phyloP scores from a whole-genome alignment of 1,140 invertebrate species.

The Calycopis cecrops region DNA sequence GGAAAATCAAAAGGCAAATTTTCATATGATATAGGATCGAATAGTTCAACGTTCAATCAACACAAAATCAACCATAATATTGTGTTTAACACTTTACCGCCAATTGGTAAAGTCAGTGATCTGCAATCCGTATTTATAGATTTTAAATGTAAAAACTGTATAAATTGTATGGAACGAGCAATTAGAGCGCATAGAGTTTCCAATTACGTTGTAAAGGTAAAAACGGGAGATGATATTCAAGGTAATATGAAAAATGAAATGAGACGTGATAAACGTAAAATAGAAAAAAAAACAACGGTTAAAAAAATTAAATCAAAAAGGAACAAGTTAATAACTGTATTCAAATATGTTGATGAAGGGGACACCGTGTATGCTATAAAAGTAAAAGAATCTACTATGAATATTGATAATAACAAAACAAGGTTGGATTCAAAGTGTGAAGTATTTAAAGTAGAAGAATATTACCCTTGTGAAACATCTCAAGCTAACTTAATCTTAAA shows the following conservation, averaged over 20 bases:
- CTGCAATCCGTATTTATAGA: constrained; percentile 40
- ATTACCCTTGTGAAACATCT: constrained; percentile 38
- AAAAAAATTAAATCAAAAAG: constrained; percentile 37
- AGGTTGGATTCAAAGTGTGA: constrained; percentile 33
- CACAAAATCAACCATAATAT: constrained; percentile 32
- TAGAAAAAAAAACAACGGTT: constrained; percentile 15
- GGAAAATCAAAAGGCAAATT: not conserved
- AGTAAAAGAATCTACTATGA: constrained; percentile 41
- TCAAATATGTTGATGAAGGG: constrained; percentile 40
- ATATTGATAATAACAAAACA: constrained; percentile 23
- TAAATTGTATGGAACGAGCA: constrained; percentile 44
- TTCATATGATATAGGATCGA: constrained; percentile 6
- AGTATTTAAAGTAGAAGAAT: constrained; percentile 46
- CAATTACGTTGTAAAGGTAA: constrained; percentile 19
- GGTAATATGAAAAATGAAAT: constrained; percentile 26
- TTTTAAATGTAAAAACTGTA: constrained; percentile 33
- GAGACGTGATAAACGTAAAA: constrained; percentile 25
- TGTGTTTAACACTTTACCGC: constrained; percentile 27
- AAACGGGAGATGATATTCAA: constrained; percentile 27
- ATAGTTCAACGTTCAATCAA: constrained; percentile 20
- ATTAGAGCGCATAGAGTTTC: constrained; percentile 38
- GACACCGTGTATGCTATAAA: constrained; percentile 48
- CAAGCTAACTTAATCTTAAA: constrained; percentile 38
- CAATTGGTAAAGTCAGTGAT: constrained; percentile 28
- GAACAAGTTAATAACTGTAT: constrained; percentile 37